A percentile compares a stretch with the other conserved stretches of the same genome.
Conservation (phyloP, 2,888 invertebrate species). For the Morinoia aosen region DNA sequence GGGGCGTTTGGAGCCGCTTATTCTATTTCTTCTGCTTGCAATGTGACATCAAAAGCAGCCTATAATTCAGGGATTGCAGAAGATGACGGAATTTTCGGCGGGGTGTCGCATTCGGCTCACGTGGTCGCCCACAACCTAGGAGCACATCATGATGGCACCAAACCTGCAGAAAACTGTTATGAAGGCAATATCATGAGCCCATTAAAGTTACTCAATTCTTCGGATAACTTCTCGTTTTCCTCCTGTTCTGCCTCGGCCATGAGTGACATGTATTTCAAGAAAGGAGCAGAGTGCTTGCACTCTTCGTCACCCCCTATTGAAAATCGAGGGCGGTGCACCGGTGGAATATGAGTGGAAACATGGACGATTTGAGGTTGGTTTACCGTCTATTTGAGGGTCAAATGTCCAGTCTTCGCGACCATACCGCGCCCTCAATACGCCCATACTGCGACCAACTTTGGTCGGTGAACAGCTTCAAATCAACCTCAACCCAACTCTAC, state of each 20-base stretch:
- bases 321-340: no score
- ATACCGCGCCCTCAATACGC: no score
- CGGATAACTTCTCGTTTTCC: not conserved
- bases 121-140: not conserved
- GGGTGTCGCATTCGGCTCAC: not conserved
- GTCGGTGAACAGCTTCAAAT: no score
- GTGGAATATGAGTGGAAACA: no score
- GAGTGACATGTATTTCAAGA: not conserved
- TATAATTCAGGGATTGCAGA: not conserved
- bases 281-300: not conserved
- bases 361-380: no score
- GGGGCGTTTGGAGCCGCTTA: not conserved
- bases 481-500: no score
- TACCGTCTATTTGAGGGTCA: no score
- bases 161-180: not conserved
- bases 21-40: not conserved
- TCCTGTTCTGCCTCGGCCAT: not conserved
- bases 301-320: not conserved
- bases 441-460: no score
- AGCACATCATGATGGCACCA: not conserved
- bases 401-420: no score
- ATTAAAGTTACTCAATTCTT: not conserved
- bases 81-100: not conserved
- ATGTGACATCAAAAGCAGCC: not conserved
- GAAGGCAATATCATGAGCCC: not conserved